phyloP scores from a whole-genome alignment of 2,888 invertebrate genomes.

The Spilosoma lubricipeda region DNA sequence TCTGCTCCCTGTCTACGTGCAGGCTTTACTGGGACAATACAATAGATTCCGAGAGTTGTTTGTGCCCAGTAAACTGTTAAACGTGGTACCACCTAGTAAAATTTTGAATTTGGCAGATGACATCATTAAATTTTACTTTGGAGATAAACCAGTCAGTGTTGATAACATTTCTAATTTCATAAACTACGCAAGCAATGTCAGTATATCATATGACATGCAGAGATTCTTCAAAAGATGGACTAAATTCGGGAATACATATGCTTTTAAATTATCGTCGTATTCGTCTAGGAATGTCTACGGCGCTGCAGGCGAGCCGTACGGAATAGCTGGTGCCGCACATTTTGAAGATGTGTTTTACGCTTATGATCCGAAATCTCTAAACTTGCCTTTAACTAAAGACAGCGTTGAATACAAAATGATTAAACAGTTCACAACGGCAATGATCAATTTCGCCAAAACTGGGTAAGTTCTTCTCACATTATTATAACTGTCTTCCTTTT shows the following conservation, averaged over 20 bases:
- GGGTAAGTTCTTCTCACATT: slow-evolving; percentile 19
- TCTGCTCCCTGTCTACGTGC: slow-evolving; percentile 33
- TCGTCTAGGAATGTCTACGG: slow-evolving; percentile 59
- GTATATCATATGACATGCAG: slow-evolving; percentile 48
- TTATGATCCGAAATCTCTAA: slow-evolving; percentile 48
- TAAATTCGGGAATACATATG: slow-evolving; percentile 44
- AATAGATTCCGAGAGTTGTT: slow-evolving; percentile 53
- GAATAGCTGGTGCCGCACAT: slow-evolving; percentile 57
- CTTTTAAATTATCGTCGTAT: slow-evolving; percentile 57
- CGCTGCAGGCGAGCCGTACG: slow-evolving; percentile 46
- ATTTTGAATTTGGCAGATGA: slow-evolving; percentile 52
- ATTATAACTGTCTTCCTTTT: neutral
- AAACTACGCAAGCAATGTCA: slow-evolving; percentile 42
- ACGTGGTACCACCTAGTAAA: slow-evolving; percentile 34
- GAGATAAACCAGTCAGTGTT: slow-evolving; percentile 43
- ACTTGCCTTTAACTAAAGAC: slow-evolving; percentile 6
- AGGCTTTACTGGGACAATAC: slow-evolving; percentile 35
- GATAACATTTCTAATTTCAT: slow-evolving; percentile 54
- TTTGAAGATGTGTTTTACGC: slow-evolving; percentile 63
- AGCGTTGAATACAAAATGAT: slow-evolving; percentile 27
- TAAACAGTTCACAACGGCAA: slow-evolving; percentile 18
- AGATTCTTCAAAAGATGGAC: slow-evolving; percentile 49
- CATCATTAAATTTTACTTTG: slow-evolving; percentile 59
- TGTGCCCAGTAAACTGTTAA: slow-evolving; percentile 55
- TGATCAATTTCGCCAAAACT: slow-evolving; percentile 33